Evolutionary conservation across 2,888 invertebrate genomes (phyloP).

Genomic region (Halictus ligatus): DNA sequence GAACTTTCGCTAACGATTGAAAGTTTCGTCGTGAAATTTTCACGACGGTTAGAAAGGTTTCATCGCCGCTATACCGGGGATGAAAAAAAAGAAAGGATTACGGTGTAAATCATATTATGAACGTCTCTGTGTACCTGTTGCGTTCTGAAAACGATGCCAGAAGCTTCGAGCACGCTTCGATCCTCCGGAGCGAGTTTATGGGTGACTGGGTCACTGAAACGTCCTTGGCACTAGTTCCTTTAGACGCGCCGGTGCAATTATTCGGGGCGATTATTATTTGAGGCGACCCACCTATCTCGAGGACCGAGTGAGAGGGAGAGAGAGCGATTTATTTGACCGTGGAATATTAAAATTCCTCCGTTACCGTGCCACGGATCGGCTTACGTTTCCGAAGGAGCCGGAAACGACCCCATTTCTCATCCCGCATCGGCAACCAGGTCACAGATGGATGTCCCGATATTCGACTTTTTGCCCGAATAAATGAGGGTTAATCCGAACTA

Average conservation of each 20-base stretch:
- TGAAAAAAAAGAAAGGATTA: not conserved
- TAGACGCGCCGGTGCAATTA: conserved; percentile 28
- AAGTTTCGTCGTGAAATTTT: not conserved
- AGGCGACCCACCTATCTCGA: not conserved
- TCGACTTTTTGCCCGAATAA: conserved; percentile 27
- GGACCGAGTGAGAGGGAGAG: not conserved
- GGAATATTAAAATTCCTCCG: conserved; percentile 42
- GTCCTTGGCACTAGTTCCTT: conserved; percentile 4
- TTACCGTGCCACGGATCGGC: conserved; percentile 27
- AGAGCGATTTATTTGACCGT: conserved; percentile 32
- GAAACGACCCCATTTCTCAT: conserved; percentile 48
- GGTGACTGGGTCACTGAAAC: conserved; percentile 11
- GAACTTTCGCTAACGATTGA: not conserved
- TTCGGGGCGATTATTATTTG: conserved; percentile 18
- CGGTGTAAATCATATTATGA: not conserved
- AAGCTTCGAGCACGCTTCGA: not conserved
- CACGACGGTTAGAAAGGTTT: not conserved
- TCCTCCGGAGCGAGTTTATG: conserved; percentile 1
- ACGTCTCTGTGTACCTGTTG: conserved; percentile 24
- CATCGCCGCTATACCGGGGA: not conserved
- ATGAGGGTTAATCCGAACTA: conserved; percentile 9
- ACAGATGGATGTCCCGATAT: conserved; percentile 34
- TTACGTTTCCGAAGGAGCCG: conserved; percentile 43
- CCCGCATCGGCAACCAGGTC: conserved; percentile 27
- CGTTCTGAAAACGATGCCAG: conserved; percentile 20